Base-by-base conservation (phyloP, 2,113 vertebrate genomes). In the Willisornis vidua region DNA sequence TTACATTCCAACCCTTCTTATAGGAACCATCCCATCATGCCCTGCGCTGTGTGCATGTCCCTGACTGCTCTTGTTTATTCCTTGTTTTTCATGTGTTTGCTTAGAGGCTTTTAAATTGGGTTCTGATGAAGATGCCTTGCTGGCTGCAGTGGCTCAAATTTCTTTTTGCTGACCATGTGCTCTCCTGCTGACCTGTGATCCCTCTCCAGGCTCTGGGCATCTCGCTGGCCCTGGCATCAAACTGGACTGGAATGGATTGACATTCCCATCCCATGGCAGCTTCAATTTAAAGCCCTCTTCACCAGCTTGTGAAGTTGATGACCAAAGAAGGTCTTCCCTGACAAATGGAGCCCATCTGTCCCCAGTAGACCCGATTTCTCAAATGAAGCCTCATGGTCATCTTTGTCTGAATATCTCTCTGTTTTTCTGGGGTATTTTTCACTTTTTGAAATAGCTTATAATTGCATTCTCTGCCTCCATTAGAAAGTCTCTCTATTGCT, bases 31-130 rank as follows among this genome's bases (percentile, higher is more conserved):
- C 9, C 14, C 29, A 48, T 12, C 24, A 7, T 26, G 29, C 20
- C 46, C 12, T 62, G 41, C 14, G 11, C 7, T 35, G 11, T 41
- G 12, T 19, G 12, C 41, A 43, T 0, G 0, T 48, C 10, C 11
- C 14, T 6, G 9, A 43, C 25, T 43, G 18, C 20, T 55, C 54
- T 49, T 70, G 17, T 48, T 62, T 83, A 55, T 41, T 83, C 20
- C 19, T 8, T 7, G 6, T 55, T 14, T 8, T 55, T 20, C 25
- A 16, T 19, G 7, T 5, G 9, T 13, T 35, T 55, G 58, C 45
- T 41, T 35, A 23, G 11, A 62, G 71, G 29, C 41, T 55, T 76
- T 70, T 55, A 43, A 70, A 43, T 37, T 70, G 29, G 25, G 24
- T 41, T 76, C n/a, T 62, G 29, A 48, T 76, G 17, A 31, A 41